Evolutionary conservation across 2,888 invertebrate genomes (phyloP).

Genomic region (Miltochrista miniata): DNA sequence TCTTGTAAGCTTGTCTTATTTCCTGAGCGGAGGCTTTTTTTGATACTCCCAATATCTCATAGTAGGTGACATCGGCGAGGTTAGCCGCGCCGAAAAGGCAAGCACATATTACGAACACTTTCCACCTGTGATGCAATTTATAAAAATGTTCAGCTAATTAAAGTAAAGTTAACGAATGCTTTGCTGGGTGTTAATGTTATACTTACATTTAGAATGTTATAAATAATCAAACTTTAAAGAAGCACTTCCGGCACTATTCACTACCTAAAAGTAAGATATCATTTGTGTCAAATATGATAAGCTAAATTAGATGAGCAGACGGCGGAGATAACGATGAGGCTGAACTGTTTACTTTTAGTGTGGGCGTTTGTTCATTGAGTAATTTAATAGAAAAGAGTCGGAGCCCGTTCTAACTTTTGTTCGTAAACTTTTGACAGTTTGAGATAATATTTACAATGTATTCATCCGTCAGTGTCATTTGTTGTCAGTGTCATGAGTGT

Average conservation of each 20-base stretch:
- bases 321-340: conserved; percentile 15
- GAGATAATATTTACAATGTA: too few relatives aligned
- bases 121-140: conserved; percentile 51
- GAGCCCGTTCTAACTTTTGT: too few relatives aligned
- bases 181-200: too few relatives aligned
- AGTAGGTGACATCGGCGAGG: conserved; percentile 71
- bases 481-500: too few relatives aligned
- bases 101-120: conserved; percentile 43
- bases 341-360: conserved; percentile 57
- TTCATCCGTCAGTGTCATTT: too few relatives aligned
- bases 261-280: background rate
- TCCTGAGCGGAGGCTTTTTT: conserved; percentile 87
- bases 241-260: background rate
- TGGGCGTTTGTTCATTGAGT: conserved; percentile 31
- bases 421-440: too few relatives aligned
- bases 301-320: conserved; percentile 38
- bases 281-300: conserved; percentile 35
- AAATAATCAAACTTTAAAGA: too few relatives aligned
- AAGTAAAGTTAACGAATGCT: too few relatives aligned
- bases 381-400: too few relatives aligned
- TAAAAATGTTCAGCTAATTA: background rate
- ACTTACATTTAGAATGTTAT: conserved; percentile 31
- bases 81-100: conserved; percentile 52
- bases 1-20: conserved; percentile 91
- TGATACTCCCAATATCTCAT: conserved; percentile 86